These are phyloP conservation scores for Nomada goodeniana DNA, from an alignment of 2,888 invertebrate genomes.

Conservation along the genomic window DNA sequence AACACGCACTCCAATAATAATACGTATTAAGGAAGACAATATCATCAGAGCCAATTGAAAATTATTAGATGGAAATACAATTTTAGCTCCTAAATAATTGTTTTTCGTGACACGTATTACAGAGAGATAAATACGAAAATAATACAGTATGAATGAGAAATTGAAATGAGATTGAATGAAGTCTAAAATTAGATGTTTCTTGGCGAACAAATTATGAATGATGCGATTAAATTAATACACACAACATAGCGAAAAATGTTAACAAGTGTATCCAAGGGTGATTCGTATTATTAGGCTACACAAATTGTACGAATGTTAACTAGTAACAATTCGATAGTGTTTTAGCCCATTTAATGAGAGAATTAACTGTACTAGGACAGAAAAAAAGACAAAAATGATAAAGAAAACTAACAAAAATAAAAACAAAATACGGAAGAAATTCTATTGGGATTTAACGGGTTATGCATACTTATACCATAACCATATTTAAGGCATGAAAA, in stretches of 20 bases:
- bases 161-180: background rate
- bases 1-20: conserved; percentile 24
- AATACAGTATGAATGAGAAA: background rate
- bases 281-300: background rate
- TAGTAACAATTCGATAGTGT: background rate
- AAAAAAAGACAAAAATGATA: conserved; percentile 2
- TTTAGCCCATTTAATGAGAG: background rate
- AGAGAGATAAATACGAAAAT: background rate
- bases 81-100: conserved; percentile 3
- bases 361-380: background rate
- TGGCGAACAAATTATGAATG: no score
- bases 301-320: background rate
- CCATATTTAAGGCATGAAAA: conserved; percentile 11
- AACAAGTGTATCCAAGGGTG: background rate
- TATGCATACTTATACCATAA: conserved; percentile 21
- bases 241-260: background rate
- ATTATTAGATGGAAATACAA: background rate
- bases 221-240: background rate
- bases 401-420: background rate
- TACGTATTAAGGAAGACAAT: conserved; percentile 2
- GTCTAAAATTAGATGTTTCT: background rate
- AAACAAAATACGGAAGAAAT: background rate
- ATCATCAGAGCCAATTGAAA: background rate
- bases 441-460: conserved; percentile 9
- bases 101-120: background rate